These are phyloP conservation scores for Orcinus orca DNA, from an alignment of 2,113 vertebrate species.

Conservation along the genomic window DNA sequence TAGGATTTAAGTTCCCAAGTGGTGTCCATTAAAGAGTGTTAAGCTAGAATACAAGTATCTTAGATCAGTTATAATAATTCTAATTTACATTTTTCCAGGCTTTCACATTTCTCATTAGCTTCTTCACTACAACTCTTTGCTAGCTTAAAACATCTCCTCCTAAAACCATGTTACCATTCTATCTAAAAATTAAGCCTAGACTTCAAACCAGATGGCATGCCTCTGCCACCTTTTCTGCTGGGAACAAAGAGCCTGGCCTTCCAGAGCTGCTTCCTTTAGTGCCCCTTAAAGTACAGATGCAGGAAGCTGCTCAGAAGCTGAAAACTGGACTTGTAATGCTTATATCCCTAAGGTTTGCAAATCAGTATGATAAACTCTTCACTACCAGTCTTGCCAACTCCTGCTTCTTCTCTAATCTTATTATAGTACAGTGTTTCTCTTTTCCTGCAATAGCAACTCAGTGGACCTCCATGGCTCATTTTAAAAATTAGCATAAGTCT, in stretches of 20 bases:
- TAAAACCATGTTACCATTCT: neutral
- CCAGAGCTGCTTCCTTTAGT: neutral
- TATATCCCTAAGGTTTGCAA: neutral
- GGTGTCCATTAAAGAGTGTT: neutral
- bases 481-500: neutral
- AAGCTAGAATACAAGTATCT: neutral
- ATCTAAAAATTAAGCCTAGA: neutral
- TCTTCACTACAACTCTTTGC: neutral
- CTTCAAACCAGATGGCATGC: neutral
- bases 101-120: neutral
- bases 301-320: constrained; percentile 23
- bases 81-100: neutral
- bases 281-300: neutral
- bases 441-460: neutral
- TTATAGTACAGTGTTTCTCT: neutral
- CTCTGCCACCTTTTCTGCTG: neutral
- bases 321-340: neutral
- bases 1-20: neutral
- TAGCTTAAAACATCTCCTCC: neutral
- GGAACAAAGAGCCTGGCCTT: neutral
- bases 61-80: neutral
- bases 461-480: neutral
- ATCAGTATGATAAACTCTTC: neutral
- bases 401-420: neutral
- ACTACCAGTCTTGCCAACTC: neutral